Percentiles rank a stretch among this genome's conserved stretches.
phyloP scores from a whole-genome alignment of 2,888 invertebrate genomes.

The Acleris cristana region DNA sequence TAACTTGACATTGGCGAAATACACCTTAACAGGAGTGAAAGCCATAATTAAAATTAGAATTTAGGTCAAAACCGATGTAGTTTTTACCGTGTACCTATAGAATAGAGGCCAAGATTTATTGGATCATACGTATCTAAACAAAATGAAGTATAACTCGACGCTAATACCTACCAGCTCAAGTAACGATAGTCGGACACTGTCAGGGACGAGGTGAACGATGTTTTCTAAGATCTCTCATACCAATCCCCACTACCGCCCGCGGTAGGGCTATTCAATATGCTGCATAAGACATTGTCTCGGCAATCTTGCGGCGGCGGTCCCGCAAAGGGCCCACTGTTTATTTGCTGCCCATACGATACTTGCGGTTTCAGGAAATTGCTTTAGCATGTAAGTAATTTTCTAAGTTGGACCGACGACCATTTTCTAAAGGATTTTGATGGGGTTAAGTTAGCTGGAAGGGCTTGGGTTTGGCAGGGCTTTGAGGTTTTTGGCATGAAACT shows the following conservation, averaged over 20 bases:
- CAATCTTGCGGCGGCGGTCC: constrained; percentile 73
- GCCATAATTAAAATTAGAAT: too few species aligned
- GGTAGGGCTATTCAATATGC: constrained; percentile 51
- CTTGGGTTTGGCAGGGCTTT: background rate
- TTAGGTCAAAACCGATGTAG: too few species aligned
- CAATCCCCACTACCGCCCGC: constrained; percentile 13
- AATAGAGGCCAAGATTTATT: too few species aligned
- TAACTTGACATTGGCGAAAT: too few species aligned
- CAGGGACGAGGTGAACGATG: too few species aligned
- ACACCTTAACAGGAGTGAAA: too few species aligned
- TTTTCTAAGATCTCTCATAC: too few species aligned
- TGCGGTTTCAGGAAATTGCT: constrained; percentile 77
- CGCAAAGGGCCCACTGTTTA: constrained; percentile 73
- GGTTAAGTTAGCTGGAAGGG: constrained; percentile 45
- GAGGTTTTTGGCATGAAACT: background rate
- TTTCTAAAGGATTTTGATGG: constrained; percentile 59
- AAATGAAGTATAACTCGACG: too few species aligned
- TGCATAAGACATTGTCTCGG: constrained; percentile 70
- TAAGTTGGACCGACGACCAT: constrained; percentile 67
- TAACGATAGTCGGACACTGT: too few species aligned
- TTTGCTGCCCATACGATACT: constrained; percentile 70
- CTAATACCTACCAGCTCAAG: too few species aligned
- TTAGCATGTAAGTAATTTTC: constrained; percentile 80
- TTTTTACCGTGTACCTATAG: too few species aligned
- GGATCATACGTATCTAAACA: too few species aligned